A percentile compares a stretch with the other conserved stretches of the same genome.
phyloP scores from a whole-genome alignment of 1,140 invertebrate genomes.

The Olivierus martensii region DNA sequence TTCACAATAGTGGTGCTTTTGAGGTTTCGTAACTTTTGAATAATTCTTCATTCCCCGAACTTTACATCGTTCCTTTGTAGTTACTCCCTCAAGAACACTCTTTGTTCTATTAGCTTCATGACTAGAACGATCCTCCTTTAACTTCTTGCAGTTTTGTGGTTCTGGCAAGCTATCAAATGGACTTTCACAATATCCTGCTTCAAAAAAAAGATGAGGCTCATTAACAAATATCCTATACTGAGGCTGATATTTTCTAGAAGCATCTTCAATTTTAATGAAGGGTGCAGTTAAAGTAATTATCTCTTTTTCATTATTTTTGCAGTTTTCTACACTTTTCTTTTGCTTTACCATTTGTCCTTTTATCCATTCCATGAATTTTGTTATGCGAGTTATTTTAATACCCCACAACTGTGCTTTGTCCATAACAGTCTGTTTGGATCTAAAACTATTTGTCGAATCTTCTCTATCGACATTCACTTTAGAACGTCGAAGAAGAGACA shows the following conservation, averaged over 20 bases:
- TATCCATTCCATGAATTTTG: conserved; percentile 2
- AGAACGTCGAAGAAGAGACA: conserved; percentile 8
- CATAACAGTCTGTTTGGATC: neutral
- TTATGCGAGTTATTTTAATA: conserved; percentile 1
- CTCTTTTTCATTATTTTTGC: neutral
- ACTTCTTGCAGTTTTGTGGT: neutral
- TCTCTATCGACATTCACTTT: neutral
- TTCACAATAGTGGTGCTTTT: conserved; percentile 10
- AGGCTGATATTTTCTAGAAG: conserved; percentile 5
- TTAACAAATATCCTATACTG: conserved; percentile 9
- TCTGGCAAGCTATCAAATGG: conserved; percentile 2
- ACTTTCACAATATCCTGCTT: conserved; percentile 3
- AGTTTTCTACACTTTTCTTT: neutral
- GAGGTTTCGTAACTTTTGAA: conserved; percentile 3
- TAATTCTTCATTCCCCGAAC: neutral
- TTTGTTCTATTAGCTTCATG: neutral
- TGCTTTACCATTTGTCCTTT: neutral
- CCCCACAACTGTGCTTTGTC: conserved; percentile 1
- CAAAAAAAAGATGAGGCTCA: conserved; percentile 4
- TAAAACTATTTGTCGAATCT: neutral
- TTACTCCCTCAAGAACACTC: neutral
- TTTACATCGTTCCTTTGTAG: neutral
- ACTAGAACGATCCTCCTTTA: conserved; percentile 1
- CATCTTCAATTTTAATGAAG: conserved; percentile 9
- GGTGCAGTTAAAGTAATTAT: conserved; percentile 1